Percentiles rank a stretch among this genome's conserved stretches.
These are phyloP conservation scores for Apamea monoglypha DNA, from an alignment of 2,888 invertebrate species.

Conservation along the genomic window DNA sequence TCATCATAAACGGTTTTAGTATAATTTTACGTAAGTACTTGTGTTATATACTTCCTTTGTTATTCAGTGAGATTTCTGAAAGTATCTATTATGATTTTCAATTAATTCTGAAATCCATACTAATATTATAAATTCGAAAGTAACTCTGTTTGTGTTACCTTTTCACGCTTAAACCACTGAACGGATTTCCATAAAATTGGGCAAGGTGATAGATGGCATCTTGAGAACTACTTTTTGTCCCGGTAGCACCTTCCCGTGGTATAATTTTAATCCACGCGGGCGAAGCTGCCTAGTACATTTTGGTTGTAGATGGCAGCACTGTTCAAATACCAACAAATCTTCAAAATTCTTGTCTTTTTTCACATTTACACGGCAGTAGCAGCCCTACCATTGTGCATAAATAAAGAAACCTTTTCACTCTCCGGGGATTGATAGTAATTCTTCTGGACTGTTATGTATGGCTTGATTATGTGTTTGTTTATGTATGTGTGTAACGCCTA, in stretches of 20 bases:
- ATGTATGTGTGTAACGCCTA: conserved; percentile 41
- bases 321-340: neutral
- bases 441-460: conserved; percentile 56
- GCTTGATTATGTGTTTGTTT: conserved; percentile 61
- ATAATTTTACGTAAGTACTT: neutral
- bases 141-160: neutral
- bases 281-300: neutral
- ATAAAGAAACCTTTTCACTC: conserved; percentile 65
- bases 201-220: neutral
- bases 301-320: neutral
- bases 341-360: neutral
- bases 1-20: neutral
- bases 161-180: neutral
- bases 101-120: neutral
- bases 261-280: neutral
- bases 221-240: neutral
- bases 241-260: neutral
- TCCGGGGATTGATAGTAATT: conserved; percentile 67
- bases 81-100: neutral
- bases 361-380: neutral
- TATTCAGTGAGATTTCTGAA: neutral
- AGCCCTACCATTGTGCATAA: conserved; percentile 63
- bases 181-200: neutral
- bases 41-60: neutral
- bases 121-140: neutral